Conservation (phyloP, 2,797 vertebrate genomes). For the Onychomys torridus region DNA sequence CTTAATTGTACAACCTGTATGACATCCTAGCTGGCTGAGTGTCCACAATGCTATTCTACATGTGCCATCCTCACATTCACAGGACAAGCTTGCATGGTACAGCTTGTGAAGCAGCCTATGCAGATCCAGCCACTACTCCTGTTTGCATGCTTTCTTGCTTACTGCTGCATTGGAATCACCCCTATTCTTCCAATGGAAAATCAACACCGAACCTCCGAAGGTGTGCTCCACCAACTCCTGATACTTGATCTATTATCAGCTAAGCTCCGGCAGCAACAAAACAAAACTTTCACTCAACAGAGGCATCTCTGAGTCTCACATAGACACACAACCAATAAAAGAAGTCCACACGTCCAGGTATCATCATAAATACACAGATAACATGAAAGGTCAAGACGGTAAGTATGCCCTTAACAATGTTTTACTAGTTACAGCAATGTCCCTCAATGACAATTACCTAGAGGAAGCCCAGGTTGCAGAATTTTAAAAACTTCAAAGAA, state of each 20-base stretch:
- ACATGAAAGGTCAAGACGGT: not conserved
- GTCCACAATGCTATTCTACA: not conserved
- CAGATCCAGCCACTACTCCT: not conserved
- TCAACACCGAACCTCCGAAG: not conserved
- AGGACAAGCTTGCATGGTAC: not conserved
- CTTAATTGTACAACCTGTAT: too few species aligned
- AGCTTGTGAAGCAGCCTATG: not conserved
- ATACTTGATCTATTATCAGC: not conserved
- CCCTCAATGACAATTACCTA: not conserved
- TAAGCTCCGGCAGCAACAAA: not conserved
- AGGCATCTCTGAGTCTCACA: not conserved
- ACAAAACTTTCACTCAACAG: not conserved
- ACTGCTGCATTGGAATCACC: not conserved
- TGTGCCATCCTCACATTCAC: not conserved
- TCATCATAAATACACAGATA: not conserved
- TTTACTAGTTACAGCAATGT: not conserved
- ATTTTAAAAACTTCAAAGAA: not conserved
- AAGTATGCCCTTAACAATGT: not conserved
- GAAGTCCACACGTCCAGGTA: not conserved
- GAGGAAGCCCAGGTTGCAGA: not conserved
- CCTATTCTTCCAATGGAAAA: not conserved
- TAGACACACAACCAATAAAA: not conserved
- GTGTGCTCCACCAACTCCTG: not conserved
- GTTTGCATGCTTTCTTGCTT: not conserved
- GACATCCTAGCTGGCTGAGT: not conserved